A percentile compares a stretch with the other conserved stretches of the same genome.
phyloP scores from a whole-genome alignment of 2,113 vertebrate genomes.

The Pyxicephalus adspersus region DNA sequence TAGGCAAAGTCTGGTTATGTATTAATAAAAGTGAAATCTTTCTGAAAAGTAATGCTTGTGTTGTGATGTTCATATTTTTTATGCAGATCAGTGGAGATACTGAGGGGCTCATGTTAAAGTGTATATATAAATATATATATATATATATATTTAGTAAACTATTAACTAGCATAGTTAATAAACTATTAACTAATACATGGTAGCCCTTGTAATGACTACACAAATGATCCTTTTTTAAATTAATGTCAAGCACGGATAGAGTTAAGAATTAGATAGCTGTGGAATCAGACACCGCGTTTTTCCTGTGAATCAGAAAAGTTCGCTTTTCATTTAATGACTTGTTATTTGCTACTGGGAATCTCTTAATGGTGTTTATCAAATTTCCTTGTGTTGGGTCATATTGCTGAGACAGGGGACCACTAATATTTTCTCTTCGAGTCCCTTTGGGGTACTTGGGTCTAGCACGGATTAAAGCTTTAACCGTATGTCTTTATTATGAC shows the following conservation, averaged over 20 bases:
- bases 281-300: neutral
- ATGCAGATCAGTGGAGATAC: too few relatives aligned
- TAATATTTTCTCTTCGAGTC: constrained; percentile 15
- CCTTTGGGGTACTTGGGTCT: constrained; percentile 29
- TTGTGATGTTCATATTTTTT: too few relatives aligned
- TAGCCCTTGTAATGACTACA: too few relatives aligned
- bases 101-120: too few relatives aligned
- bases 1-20: too few relatives aligned
- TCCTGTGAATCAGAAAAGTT: neutral
- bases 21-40: too few relatives aligned
- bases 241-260: neutral
- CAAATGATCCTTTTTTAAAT: too few relatives aligned
- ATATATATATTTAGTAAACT: too few relatives aligned
- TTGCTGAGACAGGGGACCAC: constrained; percentile 2
- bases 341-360: constrained; percentile 43
- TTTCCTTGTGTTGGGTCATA: constrained; percentile 42
- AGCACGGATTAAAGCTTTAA: constrained; percentile 48
- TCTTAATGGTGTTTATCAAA: constrained; percentile 47
- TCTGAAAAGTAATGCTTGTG: too few relatives aligned
- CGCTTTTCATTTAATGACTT: constrained; percentile 29
- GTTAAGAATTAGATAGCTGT: neutral
- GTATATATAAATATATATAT: too few relatives aligned
- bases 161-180: too few relatives aligned
- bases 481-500: constrained; percentile 56
- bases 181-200: too few relatives aligned